A percentile compares a stretch with the other conserved stretches of the same genome.
Conservation (phyloP, 1,140 invertebrate genomes). For the Hydropsyche tenuis region DNA sequence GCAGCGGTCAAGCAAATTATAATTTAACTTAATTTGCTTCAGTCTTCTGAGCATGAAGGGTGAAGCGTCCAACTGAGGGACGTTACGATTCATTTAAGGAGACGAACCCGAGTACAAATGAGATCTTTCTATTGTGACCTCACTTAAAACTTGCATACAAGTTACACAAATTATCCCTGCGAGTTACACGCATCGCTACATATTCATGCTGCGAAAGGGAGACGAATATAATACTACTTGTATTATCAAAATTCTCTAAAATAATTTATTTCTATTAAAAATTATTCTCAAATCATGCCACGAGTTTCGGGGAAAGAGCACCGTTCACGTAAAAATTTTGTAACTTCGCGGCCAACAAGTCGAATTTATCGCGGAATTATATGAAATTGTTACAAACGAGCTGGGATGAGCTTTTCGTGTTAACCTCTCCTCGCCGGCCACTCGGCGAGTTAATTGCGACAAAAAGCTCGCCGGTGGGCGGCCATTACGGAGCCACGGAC, state of each 20-base stretch:
- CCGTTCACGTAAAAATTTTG: too few relatives aligned
- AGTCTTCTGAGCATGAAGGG: too few relatives aligned
- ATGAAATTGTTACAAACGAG: conserved; percentile 29
- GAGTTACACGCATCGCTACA: too few relatives aligned
- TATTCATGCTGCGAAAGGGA: too few relatives aligned
- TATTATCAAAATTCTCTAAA: too few relatives aligned
- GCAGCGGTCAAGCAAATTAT: too few relatives aligned
- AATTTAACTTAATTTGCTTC: too few relatives aligned
- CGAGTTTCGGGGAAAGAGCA: too few relatives aligned
- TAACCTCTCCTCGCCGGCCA: conserved; percentile 8
- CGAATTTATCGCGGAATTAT: conserved; percentile 27
- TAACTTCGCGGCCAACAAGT: neutral
- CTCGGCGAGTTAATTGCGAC: conserved; percentile 35
- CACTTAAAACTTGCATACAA: conserved; percentile 27
- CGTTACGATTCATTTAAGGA: conserved; percentile 6
- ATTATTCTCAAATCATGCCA: too few relatives aligned
- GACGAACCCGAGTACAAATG: neutral
- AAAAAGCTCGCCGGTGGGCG: conserved; percentile 24
- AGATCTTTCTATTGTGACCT: conserved; percentile 20
- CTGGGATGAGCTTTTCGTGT: conserved; percentile 26
- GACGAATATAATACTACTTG: too few relatives aligned
- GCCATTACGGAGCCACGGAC: conserved; percentile 4
- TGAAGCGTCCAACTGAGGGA: neutral
- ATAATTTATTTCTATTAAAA: too few relatives aligned
- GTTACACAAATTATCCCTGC: conserved; percentile 8